A percentile compares a stretch with the other conserved stretches of the same genome.
Conservation (phyloP, 2,113 vertebrate species). For the Romanogobio albipinnatus region DNA sequence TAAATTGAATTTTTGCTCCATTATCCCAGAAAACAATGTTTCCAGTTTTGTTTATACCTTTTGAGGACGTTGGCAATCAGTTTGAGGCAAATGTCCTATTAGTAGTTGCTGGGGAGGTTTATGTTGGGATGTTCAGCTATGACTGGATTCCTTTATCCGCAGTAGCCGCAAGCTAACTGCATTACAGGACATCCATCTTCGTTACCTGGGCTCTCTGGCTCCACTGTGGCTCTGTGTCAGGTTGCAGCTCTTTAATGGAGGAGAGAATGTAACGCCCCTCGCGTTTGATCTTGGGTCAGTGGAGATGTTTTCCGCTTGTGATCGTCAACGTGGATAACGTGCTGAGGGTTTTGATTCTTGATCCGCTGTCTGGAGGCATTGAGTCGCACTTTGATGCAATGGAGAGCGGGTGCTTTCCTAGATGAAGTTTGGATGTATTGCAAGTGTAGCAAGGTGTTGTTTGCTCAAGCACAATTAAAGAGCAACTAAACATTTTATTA, state of each 20-base stretch:
- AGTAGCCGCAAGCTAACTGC: slow-evolving; percentile 44
- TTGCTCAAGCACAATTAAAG: neutral
- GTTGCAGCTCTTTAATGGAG: slow-evolving; percentile 10
- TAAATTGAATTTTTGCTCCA: slow-evolving; percentile 12
- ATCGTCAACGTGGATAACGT: neutral
- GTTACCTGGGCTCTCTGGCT: slow-evolving; percentile 45
- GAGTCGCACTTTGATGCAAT: neutral
- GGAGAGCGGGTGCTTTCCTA: neutral
- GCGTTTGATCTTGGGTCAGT: slow-evolving; percentile 1
- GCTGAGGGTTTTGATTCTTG: slow-evolving; percentile 9
- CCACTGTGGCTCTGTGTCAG: slow-evolving; percentile 29
- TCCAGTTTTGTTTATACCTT: slow-evolving; percentile 47
- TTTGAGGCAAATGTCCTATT: slow-evolving; percentile 19
- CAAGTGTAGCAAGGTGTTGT: neutral
- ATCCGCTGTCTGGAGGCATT: neutral
- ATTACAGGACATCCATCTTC: slow-evolving; percentile 55
- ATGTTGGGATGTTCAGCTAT: slow-evolving; percentile 28
- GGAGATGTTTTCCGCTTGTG: slow-evolving; percentile 15
- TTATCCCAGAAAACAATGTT: slow-evolving; percentile 37
- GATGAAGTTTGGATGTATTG: neutral
- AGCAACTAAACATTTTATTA: neutral
- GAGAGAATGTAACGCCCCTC: slow-evolving; percentile 1
- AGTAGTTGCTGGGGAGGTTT: too few species aligned
- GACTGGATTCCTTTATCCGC: slow-evolving; percentile 34
- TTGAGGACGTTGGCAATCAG: slow-evolving; percentile 44